Evolutionary conservation across 1,140 invertebrate species (phyloP).

Genomic region (Meloidogyne hapla): DNA sequence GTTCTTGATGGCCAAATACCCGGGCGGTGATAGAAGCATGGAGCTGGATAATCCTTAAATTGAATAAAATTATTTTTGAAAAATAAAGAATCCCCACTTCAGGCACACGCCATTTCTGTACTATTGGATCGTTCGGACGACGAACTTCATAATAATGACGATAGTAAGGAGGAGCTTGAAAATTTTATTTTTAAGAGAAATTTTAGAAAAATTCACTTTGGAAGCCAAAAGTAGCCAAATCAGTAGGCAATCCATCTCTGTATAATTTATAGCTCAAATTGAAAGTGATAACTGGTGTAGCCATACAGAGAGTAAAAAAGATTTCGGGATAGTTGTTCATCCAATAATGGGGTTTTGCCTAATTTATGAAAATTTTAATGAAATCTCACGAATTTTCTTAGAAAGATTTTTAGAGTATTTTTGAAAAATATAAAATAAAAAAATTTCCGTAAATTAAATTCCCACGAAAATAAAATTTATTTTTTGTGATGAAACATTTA

Average conservation of each 20-base stretch:
- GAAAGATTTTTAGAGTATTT: background rate
- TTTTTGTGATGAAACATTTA: too few relatives aligned
- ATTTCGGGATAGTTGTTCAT: background rate
- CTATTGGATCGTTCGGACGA: slow-evolving; percentile 18
- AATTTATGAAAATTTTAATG: background rate
- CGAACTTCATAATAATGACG: slow-evolving; percentile 18
- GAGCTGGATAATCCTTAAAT: slow-evolving; percentile 7
- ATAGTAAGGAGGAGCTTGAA: slow-evolving; percentile 19
- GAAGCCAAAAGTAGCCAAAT: background rate
- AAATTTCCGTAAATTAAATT: too few relatives aligned
- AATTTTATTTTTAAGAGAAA: slow-evolving; percentile 8
- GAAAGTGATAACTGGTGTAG: too few relatives aligned
- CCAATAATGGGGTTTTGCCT: slow-evolving; percentile 15
- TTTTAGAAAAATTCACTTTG: background rate
- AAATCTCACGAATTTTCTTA: too few relatives aligned
- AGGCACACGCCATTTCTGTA: slow-evolving; percentile 18
- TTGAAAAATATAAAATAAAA: too few relatives aligned
- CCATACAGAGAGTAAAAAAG: too few relatives aligned
- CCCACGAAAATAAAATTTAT: too few relatives aligned
- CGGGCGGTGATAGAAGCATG: too few relatives aligned
- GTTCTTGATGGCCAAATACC: background rate
- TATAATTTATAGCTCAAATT: background rate
- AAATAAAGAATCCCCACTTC: background rate
- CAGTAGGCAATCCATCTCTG: background rate
- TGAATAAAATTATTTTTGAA: background rate